Evolutionary conservation across 2,113 vertebrate species (phyloP), one percentile per base, ranked within the genome.

Genomic region (Seriola rivoliana): DNA sequence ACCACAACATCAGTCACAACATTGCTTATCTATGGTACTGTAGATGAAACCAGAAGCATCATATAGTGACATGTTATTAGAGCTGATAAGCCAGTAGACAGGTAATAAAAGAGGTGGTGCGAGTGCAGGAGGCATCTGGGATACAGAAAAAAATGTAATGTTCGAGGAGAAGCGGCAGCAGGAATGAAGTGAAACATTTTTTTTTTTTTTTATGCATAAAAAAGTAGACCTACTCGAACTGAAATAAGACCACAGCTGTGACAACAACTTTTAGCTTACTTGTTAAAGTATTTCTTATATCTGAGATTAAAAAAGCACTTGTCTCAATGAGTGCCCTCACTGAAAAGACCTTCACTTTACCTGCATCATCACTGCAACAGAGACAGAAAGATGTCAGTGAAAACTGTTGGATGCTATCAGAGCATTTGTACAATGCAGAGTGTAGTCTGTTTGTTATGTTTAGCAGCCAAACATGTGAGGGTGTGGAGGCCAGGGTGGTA

Each of bases 51-150:
- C 29, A 29, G 29, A 29, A 29, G 29, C 29, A 29, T 29, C 29
- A 29, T 16, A 21, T 60, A 29, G 21, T 78, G 76, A 63, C 63
- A 21, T 42, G 52, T 60, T 74, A 62, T 54, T 59, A 0, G 23
- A 70, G 68, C 19, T 2, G 48, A 79, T 52, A 44, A 55, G 17
- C 32, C 42, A 12, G 23, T 17, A 0, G 44, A 29, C 5, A 9
- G 50, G 55, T 63, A 57, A 46, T 44, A 59, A 72, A 54, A 25
- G 1, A 63, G 55, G 65, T 34, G 36, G 60, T 66, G 32, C 29
- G n/a, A 38, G 46, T 44, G 21, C 34, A 69, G 19, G 10, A 32
- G 4, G 54, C 54, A 23, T 62, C 19, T 59, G 69, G 17, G 8
- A n/a, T 14, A 23, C 13, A 48, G 14, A 11, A n/a, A 13, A 2